Base-by-base conservation (phyloP, 2,888 invertebrate genomes). In the Drosophila sordidula region DNA sequence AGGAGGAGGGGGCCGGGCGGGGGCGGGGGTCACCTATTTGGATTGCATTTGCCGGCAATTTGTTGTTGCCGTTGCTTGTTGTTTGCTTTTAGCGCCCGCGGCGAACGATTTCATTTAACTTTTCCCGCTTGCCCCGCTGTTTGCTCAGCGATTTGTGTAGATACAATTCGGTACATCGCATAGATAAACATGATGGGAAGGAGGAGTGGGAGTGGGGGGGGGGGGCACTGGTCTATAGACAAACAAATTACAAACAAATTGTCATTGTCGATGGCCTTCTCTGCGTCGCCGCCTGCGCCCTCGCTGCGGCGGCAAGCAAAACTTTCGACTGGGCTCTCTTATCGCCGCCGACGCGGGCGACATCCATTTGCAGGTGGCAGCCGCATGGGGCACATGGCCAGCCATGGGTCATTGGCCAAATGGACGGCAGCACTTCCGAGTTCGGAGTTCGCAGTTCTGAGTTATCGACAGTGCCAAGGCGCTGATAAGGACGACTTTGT, bases 211-310 rank as follows among this genome's bases (percentile, higher is more conserved):
- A n/a, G 6, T 6, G 29, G 38, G 4, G 2, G 11, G 12, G 18
- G 34, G 25, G 41, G 50, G 34, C 54, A 47, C 38, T 50, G 64
- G 76, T 62, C 55, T 52, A 50, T 50, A 63, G 66, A 61, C 86
- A 82, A 82, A 87, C 82, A 82, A 87, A 82, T 87, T 87, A 87
- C 86, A 87, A 85, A 85, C 88, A 83, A 88, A 83, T 88, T 86
- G 77, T 79, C 65, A 56, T 73, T 75, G 75, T 78, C 73, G 55
- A 84, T 83, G 74, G 84, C 50, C 42, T 26, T 12, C 8, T 4
- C 36, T 29, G 16, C 49, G 22, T 32, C 18, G 12, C 16, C 9
- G 22, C 12, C 14, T 2, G 0, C 4, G 22, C 1, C 47, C n/a
- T 2, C 12, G 1, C 29, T 11, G 0, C 4, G 3, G 34, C 9